Conservation (phyloP, 2,113 vertebrate species). For the Aldabrachelys gigantea region DNA sequence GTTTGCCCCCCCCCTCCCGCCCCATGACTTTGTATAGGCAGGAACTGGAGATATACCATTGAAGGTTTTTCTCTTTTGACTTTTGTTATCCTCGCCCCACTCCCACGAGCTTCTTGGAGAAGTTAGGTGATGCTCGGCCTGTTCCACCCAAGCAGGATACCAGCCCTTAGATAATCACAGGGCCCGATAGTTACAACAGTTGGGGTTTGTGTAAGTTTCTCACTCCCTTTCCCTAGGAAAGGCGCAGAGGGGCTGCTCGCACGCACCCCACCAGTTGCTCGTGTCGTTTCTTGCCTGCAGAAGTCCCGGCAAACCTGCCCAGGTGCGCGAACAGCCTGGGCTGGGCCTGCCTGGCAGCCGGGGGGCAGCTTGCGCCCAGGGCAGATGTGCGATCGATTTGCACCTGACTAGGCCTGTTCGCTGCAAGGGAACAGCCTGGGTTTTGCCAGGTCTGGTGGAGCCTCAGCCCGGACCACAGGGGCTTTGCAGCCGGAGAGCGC, state of each 20-base stretch:
- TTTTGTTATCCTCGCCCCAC: background rate
- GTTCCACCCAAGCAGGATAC: background rate
- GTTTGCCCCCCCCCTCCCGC: too few relatives aligned
- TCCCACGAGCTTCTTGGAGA: background rate
- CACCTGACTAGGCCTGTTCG: too few relatives aligned
- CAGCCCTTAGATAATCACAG: background rate
- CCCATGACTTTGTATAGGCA: background rate
- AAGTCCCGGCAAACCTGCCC: too few relatives aligned
- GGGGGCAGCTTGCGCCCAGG: background rate
- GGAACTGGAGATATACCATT: background rate
- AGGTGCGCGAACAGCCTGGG: too few relatives aligned
- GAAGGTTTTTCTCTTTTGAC: background rate
- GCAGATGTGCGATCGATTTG: background rate
- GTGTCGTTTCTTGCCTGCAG: background rate
- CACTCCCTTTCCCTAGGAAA: background rate
- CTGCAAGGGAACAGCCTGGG: too few relatives aligned
- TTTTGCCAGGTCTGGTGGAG: background rate
- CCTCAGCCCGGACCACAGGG: background rate
- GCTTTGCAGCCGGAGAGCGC: background rate
- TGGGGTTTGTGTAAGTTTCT: background rate
- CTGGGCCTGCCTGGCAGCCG: too few relatives aligned
- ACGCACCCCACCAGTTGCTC: background rate
- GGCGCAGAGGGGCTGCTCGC: background rate
- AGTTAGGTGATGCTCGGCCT: background rate
- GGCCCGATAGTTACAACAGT: background rate